phyloP scores from a whole-genome alignment of 2,113 vertebrate genomes.

The Apus apus region DNA sequence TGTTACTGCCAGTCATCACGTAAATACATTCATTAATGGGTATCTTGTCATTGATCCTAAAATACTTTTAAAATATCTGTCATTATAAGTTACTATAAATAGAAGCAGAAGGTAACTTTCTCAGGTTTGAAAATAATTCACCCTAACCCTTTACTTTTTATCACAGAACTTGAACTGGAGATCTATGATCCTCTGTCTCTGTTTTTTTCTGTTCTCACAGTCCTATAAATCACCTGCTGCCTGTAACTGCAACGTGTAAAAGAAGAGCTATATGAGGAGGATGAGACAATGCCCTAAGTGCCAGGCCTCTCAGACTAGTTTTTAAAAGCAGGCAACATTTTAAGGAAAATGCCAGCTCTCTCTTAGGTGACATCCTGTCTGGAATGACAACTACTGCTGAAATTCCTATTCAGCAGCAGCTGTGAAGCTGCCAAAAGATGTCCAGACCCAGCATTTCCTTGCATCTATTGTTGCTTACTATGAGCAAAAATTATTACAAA shows the following conservation, averaged over 20 bases:
- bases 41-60: background rate
- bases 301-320: background rate
- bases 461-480: constrained; percentile 46
- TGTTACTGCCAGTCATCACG: background rate
- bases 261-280: background rate
- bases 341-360: constrained; percentile 21
- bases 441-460: constrained; percentile 34
- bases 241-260: constrained; percentile 1
- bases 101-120: background rate
- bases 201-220: background rate
- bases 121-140: background rate
- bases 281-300: background rate
- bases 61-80: background rate
- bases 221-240: background rate
- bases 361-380: background rate
- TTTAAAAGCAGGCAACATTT: constrained; percentile 6
- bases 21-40: background rate
- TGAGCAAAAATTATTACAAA: constrained; percentile 62
- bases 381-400: background rate
- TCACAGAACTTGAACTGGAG: background rate
- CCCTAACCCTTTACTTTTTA: background rate
- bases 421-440: constrained; percentile 45
- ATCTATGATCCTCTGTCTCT: background rate
- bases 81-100: background rate
- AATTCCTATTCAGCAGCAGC: constrained; percentile 27